These are phyloP conservation scores for Pygoscelis antarcticus DNA, from an alignment of 2,113 vertebrate genomes.

Conservation along the genomic window DNA sequence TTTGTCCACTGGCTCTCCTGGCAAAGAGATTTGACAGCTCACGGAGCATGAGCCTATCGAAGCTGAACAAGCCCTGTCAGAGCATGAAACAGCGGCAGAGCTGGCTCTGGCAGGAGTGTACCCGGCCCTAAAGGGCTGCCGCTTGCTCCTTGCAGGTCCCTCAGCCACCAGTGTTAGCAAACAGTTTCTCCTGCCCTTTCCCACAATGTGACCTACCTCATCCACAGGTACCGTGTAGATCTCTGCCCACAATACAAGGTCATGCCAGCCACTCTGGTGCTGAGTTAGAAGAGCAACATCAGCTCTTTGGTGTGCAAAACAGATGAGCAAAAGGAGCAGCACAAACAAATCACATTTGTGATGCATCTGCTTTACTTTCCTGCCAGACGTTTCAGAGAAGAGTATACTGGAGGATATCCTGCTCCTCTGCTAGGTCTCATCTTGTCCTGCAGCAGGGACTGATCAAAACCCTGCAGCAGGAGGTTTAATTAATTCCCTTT, in stretches of 20 bases:
- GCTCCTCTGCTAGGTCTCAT: background rate
- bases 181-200: background rate
- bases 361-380: background rate
- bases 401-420: background rate
- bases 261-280: accelerated
- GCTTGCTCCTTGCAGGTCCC: background rate
- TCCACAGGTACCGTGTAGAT: accelerated
- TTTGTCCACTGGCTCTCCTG: slow-evolving; percentile 23
- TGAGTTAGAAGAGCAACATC: accelerated
- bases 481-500: slow-evolving; percentile 27
- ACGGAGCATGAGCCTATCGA: background rate
- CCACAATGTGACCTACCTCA: accelerated
- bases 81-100: accelerated
- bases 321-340: background rate
- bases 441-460: background rate
- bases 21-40: background rate
- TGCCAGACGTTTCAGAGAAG: background rate
- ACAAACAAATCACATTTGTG: background rate
- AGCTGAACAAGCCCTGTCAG: background rate
- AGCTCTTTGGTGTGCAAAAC: background rate
- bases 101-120: background rate
- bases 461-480: slow-evolving; percentile 3
- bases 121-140: background rate
- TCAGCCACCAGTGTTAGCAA: background rate
- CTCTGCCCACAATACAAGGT: background rate